Conservation (phyloP, 2,113 vertebrate genomes). For the Paramisgurnus dabryanus region DNA sequence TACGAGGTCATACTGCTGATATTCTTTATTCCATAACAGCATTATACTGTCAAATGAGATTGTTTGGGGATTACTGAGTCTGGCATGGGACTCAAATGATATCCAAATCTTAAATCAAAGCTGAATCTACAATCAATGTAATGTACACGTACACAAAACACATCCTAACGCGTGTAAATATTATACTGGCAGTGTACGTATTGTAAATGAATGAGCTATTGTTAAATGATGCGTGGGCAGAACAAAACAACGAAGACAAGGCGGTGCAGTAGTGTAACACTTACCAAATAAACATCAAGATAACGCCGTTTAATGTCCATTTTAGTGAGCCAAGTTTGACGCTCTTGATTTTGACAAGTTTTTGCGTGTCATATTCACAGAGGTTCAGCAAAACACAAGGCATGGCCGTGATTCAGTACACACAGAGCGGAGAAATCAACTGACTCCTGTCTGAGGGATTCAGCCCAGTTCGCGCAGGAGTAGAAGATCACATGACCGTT, state of each 20-base stretch:
- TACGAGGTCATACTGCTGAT: conserved; percentile 72
- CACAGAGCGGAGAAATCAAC: conserved; percentile 2
- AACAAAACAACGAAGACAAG: background rate
- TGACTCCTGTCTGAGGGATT: conserved; percentile 4
- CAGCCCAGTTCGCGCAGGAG: conserved; percentile 47
- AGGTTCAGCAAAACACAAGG: conserved; percentile 45
- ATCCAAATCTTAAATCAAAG: too few relatives aligned
- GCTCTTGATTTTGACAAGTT: conserved; percentile 68
- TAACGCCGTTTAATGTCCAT: conserved; percentile 58
- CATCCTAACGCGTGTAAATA: background rate
- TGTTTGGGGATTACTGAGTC: background rate
- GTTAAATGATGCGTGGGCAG: conserved; percentile 21
- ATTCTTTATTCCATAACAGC: conserved; percentile 67
- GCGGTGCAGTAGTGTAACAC: conserved; percentile 38
- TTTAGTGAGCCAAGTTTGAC: conserved; percentile 64
- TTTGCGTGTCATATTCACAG: conserved; percentile 67
- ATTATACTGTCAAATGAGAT: conserved; percentile 55
- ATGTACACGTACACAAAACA: background rate
- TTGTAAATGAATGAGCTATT: conserved; percentile 7
- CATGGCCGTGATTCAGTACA: conserved; percentile 35
- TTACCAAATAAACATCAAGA: conserved; percentile 72
- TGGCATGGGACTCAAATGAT: too few relatives aligned
- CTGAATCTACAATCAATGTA: too few relatives aligned
- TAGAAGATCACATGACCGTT: conserved; percentile 63
- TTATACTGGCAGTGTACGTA: background rate